These are phyloP conservation scores for Theristicus caerulescens DNA, from an alignment of 2,113 vertebrate species.

Conservation along the genomic window DNA sequence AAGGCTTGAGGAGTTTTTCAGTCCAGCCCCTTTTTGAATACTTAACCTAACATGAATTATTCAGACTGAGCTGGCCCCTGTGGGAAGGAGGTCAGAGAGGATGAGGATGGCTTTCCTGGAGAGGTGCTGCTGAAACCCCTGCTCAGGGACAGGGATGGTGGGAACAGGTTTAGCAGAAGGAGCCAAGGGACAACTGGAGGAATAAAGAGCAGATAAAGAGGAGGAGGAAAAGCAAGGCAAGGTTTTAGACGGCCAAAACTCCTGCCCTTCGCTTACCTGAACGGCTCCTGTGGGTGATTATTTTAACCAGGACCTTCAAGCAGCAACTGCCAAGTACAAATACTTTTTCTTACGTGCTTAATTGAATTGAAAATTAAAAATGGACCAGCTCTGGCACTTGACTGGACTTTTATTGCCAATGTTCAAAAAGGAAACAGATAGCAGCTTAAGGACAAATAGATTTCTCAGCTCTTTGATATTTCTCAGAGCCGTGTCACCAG, in stretches of 20 bases:
- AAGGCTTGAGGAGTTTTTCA: neutral
- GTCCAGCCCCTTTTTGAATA: neutral
- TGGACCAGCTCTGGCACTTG: neutral
- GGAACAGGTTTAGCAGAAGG: neutral
- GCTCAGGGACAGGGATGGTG: fast-evolving
- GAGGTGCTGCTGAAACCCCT: neutral
- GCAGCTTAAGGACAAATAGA: slow-evolving; percentile 37
- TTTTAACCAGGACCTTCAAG: neutral
- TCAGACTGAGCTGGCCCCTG: neutral
- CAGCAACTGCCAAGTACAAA: neutral
- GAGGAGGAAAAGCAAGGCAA: neutral
- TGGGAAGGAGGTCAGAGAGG: neutral
- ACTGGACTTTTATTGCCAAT: slow-evolving; percentile 2
- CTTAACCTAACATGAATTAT: neutral
- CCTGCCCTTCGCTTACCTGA: neutral
- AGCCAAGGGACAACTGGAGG: neutral
- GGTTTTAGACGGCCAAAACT: neutral
- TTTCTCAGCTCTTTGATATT: slow-evolving; percentile 13
- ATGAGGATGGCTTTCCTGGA: neutral
- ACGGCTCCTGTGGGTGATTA: neutral
- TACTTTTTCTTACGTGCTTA: neutral
- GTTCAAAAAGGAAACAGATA: slow-evolving; percentile 28
- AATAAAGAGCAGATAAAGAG: neutral
- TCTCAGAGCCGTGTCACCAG: neutral
- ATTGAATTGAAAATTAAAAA: slow-evolving; percentile 47